A percentile compares a stretch with the other conserved stretches of the same genome.
phyloP scores from a whole-genome alignment of 2,797 vertebrate genomes.

The Poeciliopsis infans region DNA sequence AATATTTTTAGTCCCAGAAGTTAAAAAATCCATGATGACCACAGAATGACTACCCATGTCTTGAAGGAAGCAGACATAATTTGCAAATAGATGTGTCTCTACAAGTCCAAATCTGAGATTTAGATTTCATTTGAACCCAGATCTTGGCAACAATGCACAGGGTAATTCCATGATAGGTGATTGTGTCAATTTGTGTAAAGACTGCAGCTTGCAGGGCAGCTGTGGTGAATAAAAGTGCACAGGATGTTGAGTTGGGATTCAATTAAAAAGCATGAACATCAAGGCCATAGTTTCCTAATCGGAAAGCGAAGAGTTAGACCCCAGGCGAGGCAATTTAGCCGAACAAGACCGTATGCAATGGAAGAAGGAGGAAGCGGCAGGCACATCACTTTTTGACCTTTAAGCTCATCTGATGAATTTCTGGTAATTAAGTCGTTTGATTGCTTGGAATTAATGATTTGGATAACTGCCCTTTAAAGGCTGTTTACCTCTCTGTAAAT shows the following conservation, averaged over 20 bases:
- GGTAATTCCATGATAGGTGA: slow-evolving; percentile 66
- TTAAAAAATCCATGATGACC: slow-evolving; percentile 41
- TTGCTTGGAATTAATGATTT: slow-evolving; percentile 89
- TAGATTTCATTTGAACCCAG: slow-evolving; percentile 78
- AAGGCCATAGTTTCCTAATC: slow-evolving; percentile 83
- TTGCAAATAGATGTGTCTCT: slow-evolving; percentile 58
- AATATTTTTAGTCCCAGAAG: background rate
- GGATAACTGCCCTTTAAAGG: slow-evolving; percentile 90
- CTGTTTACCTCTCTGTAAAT: slow-evolving; percentile 89
- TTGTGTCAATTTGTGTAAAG: slow-evolving; percentile 53
- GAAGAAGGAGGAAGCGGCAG: slow-evolving; percentile 78
- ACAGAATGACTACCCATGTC: slow-evolving; percentile 46
- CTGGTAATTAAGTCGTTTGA: slow-evolving; percentile 89
- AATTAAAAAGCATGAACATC: slow-evolving; percentile 85
- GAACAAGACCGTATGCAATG: slow-evolving; percentile 78
- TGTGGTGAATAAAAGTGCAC: slow-evolving; percentile 59
- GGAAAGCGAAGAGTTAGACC: slow-evolving; percentile 81
- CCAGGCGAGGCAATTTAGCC: slow-evolving; percentile 85
- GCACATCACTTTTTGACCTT: slow-evolving; percentile 88
- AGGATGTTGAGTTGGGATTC: slow-evolving; percentile 72
- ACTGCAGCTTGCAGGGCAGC: slow-evolving; percentile 24
- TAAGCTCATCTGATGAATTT: slow-evolving; percentile 90
- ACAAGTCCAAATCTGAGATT: slow-evolving; percentile 69
- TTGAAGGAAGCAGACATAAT: slow-evolving; percentile 54
- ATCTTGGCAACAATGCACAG: slow-evolving; percentile 66